Base-by-base conservation (phyloP, 2,797 vertebrate species). In the Cynodonichthys magdalenae region DNA sequence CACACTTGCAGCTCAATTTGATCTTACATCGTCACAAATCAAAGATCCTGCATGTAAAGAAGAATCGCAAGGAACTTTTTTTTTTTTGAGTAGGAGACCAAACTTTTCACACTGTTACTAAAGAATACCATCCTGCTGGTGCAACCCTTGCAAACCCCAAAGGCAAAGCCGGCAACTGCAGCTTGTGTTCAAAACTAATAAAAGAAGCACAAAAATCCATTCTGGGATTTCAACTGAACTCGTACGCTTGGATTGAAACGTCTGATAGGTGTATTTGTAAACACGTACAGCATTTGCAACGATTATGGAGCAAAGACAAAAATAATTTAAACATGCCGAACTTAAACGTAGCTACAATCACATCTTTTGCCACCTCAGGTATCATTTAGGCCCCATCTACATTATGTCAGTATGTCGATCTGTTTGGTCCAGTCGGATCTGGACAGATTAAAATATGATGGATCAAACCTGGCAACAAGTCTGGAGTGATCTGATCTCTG, bases 21-120 rank as follows among this genome's bases (percentile, higher is more conserved):
- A 92, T 93, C 91, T 93, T 90, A 92, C 91, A 92, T 91, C 79
- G 88, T 87, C 86, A 87, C 79, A 91, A 93, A 93, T 94, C 92
- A 93, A 93, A 92, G 91, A 89, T 89, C 45, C 82, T 77, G 89
- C 89, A 78, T 92, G 91, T 90, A 92, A 92, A 92, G 86, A 87
- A 77, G 82, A 69, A 87, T 87, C 65, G 83, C 87, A 88, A 77
- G 75, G 77, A 91, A 93, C 87, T 87, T 89, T 80, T 77, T 71
- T 84, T 76, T 82, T 87, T 84, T 79, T 80, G 80, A 79, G 85
- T 79, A 74, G 86, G 79, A 91, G 89, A 90, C 90, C 88, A 91
- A 92, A 92, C 87, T 91, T 92, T 92, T 87, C 79, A 74, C 81
- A 83, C 89, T 80, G 74, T 83, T 80, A 87, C 85, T 83, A 80